Conservation (phyloP, 2,113 vertebrate genomes). For the Prietella phreatophila region DNA sequence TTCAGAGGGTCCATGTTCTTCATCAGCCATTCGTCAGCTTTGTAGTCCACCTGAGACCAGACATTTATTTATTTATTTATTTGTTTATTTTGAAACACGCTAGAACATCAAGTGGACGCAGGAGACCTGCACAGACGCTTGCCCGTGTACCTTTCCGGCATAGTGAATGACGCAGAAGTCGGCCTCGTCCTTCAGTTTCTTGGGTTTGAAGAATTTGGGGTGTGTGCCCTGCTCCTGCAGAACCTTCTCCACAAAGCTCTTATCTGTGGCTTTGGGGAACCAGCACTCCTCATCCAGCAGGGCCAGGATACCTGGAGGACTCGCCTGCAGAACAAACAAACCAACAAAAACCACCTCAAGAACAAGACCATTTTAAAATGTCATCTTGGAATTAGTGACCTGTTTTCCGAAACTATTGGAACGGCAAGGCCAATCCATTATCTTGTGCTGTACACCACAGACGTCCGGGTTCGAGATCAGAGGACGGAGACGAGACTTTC, state of each 20-base stretch:
- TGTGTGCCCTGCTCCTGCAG: constrained; percentile 92
- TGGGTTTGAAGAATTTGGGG: constrained; percentile 95
- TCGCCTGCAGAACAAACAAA: constrained; percentile 73
- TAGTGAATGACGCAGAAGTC: constrained; percentile 98
- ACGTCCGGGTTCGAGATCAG: too few species aligned
- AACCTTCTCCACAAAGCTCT: constrained; percentile 98
- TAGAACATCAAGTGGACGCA: not conserved
- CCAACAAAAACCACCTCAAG: not conserved
- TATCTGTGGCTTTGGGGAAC: constrained; percentile 98
- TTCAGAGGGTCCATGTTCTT: constrained; percentile 99
- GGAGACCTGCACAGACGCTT: not conserved
- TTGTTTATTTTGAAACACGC: too few species aligned
- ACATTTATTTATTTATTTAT: not conserved
- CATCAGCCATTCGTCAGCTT: constrained; percentile 97
- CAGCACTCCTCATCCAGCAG: constrained; percentile 97
- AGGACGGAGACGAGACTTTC: too few species aligned
- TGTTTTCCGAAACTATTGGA: too few species aligned
- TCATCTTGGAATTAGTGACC: too few species aligned
- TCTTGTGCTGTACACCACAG: too few species aligned
- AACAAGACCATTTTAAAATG: too few species aligned
- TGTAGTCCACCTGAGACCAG: constrained; percentile 90
- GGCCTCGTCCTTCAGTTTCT: constrained; percentile 97
- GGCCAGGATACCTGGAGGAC: constrained; percentile 92
- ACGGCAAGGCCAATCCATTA: too few species aligned
- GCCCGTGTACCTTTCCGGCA: constrained; percentile 83